Evolutionary conservation across 2,888 invertebrate genomes (phyloP), one percentile per base, ranked within the genome.

Genomic region (Torymus tubicola): DNA sequence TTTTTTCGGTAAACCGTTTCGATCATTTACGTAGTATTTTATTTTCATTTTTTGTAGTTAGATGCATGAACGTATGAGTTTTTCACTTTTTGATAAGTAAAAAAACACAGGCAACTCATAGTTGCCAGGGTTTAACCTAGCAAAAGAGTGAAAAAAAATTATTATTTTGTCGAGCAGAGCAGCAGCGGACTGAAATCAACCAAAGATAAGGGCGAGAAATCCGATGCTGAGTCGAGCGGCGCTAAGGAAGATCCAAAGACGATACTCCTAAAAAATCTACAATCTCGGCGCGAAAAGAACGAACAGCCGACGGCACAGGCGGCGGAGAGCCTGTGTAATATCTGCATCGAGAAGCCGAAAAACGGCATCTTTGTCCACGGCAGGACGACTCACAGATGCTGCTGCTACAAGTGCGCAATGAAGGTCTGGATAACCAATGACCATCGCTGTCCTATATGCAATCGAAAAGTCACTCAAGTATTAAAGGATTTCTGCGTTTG

Each of bases 311-410:
- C 31, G 3, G 31, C 31, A 0, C 70, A 76, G 18, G 61, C 65
- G 10, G 14, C 68, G 21, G 68, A 71, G 14, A 50, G 42, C 12
- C 53, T 58, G 86, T 95, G 95, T 86, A 93, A 94, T 42, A 92
- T 93, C 18, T 95, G 95, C 86, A 92, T 92, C 42, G 88, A 91
- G 0, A 92, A 92, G 69, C 94, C 94, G 0, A 95, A 94, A 87
- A 93, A 95, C 75, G 94, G 94, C 0, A 93, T 94, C 57, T 95
- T 95, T 86, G 93, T 95, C 0, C 95, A 95, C 86, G 94, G 94
- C 0, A 91, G 92, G 64, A 93, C 93, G 76, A 93, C 93, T 0
- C 95, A 95, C 81, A 93, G 94, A 83, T 95, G 94, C 86, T 95
- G 95, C 83, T 95, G 95, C 86, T 95, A 95, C 85, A 93, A 92